These are phyloP conservation scores for Umimayanthus kanabou DNA, from an alignment of 92 coral and sea anemone species.

Conservation along the genomic window DNA sequence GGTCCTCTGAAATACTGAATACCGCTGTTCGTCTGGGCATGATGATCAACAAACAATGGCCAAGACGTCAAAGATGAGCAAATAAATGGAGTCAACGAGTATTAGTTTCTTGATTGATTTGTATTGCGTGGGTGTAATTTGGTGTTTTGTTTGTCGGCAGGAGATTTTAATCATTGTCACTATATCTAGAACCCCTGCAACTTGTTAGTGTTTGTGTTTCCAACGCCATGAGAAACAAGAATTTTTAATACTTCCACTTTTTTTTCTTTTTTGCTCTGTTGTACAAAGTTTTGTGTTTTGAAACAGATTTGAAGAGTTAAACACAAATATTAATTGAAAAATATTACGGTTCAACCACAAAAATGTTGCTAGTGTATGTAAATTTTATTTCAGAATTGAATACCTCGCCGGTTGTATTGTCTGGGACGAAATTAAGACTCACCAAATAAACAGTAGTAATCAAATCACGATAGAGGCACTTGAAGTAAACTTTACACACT, in stretches of 20 bases:
- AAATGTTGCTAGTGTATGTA: neutral
- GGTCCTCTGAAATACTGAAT: neutral
- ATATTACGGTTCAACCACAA: neutral
- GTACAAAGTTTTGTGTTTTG: no score
- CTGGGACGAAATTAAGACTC: neutral
- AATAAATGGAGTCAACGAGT: neutral
- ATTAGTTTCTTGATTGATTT: neutral
- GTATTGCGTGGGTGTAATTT: neutral
- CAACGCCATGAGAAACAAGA: neutral
- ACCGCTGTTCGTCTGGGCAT: neutral
- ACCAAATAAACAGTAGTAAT: neutral
- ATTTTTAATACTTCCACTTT: neutral
- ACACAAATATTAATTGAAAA: neutral
- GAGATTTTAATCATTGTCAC: neutral
- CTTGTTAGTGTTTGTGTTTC: neutral
- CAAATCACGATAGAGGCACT: neutral
- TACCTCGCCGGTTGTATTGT: neutral
- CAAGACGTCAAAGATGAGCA: neutral
- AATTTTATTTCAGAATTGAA: no score
- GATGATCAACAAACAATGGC: neutral
- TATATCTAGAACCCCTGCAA: neutral
- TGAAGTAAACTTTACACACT: neutral
- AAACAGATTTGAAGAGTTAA: neutral
- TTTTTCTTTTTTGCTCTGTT: no score
- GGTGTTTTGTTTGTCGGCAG: neutral